Evolutionary conservation across 2,888 invertebrate genomes (phyloP).

Genomic region (Iphiclides podalirius): DNA sequence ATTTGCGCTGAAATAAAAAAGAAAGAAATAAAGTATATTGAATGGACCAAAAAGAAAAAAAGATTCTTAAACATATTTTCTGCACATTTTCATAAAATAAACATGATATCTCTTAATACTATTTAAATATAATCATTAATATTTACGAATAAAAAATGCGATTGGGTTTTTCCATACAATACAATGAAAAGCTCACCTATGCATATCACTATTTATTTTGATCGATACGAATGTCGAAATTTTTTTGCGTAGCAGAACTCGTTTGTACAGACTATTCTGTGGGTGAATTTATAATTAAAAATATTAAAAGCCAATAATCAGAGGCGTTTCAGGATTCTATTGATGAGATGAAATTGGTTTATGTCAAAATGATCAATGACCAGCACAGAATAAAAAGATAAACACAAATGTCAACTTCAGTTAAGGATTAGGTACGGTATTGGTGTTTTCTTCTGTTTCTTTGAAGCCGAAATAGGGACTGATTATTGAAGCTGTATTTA

Average conservation of each 20-base stretch:
- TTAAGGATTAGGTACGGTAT: too few species aligned
- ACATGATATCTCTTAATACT: too few species aligned
- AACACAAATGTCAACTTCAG: not conserved
- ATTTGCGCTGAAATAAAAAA: conserved; percentile 29
- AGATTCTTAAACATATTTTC: too few species aligned
- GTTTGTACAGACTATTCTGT: conserved; percentile 8
- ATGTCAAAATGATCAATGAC: conserved; percentile 11
- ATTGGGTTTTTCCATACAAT: conserved; percentile 9
- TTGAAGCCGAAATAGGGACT: too few species aligned
- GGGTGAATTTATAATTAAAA: conserved; percentile 11
- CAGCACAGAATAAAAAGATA: conserved; percentile 2
- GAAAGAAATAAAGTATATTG: too few species aligned
- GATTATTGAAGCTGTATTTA: too few species aligned
- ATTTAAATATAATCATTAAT: not conserved
- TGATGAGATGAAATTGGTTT: conserved; percentile 11
- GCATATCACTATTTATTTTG: conserved; percentile 14
- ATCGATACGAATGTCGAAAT: not conserved
- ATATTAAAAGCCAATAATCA: conserved; percentile 6
- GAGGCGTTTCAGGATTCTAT: conserved; percentile 18
- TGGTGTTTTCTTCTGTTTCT: too few species aligned
- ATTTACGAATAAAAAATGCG: conserved; percentile 1
- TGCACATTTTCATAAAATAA: not conserved
- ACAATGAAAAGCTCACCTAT: conserved; percentile 20
- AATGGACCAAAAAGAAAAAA: too few species aligned
- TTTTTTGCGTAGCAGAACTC: conserved; percentile 4